Conservation (phyloP, 2,113 vertebrate genomes). For the Bagarius yarrelli region DNA sequence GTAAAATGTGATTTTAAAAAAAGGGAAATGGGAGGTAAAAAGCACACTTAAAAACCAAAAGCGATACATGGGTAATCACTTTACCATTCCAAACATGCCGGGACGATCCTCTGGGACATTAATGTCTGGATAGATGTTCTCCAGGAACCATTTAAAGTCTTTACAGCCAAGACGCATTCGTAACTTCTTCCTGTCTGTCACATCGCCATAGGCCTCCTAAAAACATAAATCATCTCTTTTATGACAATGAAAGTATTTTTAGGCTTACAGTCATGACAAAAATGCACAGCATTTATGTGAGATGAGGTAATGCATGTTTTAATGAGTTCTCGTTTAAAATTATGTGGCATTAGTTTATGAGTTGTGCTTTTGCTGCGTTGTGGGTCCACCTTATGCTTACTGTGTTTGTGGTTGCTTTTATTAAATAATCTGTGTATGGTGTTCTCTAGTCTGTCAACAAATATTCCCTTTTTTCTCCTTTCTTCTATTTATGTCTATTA, state of each 20-base stretch:
- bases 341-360: not conserved
- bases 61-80: constrained; percentile 5
- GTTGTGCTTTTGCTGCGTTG: not conserved
- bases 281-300: not conserved
- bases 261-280: not conserved
- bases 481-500: not conserved
- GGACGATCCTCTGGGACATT: constrained; percentile 83
- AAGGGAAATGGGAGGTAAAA: not conserved
- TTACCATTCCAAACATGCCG: constrained; percentile 94
- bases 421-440: too few species aligned
- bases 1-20: not conserved
- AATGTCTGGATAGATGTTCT: constrained; percentile 89
- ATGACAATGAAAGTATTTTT: not conserved
- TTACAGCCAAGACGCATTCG: constrained; percentile 83
- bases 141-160: constrained; percentile 89
- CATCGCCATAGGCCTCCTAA: constrained; percentile 92
- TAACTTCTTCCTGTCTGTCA: constrained; percentile 81
- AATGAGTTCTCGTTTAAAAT: not conserved
- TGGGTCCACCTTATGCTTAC: not conserved
- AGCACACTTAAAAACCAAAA: not conserved
- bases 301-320: not conserved
- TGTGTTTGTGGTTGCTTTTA: not conserved
- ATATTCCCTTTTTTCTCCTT: too few species aligned
- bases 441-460: too few species aligned
- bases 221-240: constrained; percentile 31